Conservation (phyloP, 2,888 invertebrate genomes). For the Petrolisthes cinctipes region DNA sequence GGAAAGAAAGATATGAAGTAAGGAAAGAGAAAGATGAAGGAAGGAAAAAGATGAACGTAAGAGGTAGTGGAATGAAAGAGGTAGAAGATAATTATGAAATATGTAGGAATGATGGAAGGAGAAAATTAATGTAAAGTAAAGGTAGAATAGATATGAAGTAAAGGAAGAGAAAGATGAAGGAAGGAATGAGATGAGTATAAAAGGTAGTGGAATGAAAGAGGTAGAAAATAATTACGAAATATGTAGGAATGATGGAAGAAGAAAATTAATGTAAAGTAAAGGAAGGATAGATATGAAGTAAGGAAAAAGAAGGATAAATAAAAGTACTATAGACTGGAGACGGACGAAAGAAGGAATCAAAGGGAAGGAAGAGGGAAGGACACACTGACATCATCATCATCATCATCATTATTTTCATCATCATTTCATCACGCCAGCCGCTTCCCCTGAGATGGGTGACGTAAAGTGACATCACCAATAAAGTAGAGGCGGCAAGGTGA, state of each 20-base stretch:
- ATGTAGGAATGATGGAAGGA: background rate
- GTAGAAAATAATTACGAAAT: background rate
- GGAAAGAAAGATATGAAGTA: background rate
- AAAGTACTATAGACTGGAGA: no score
- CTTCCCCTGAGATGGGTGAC: no score
- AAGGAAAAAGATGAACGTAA: background rate
- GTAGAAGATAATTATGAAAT: background rate
- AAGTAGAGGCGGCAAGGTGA: no score
- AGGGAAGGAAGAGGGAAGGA: no score
- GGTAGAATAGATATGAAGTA: no score
- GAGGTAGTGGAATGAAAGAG: background rate
- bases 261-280: background rate
- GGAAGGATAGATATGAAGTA: no score
- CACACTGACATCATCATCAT: background rate
- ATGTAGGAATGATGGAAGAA: background rate
- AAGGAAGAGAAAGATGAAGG: background rate
- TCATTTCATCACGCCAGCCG: no score
- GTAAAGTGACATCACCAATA: no score
- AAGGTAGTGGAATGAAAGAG: background rate
- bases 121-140: background rate
- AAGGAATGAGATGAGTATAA: background rate
- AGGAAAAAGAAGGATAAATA: no score
- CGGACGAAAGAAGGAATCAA: no score
- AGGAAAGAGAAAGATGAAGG: background rate
- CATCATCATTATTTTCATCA: background rate